phyloP scores from a whole-genome alignment of 2,113 vertebrate species.

The Brachypteracias leptosomus region DNA sequence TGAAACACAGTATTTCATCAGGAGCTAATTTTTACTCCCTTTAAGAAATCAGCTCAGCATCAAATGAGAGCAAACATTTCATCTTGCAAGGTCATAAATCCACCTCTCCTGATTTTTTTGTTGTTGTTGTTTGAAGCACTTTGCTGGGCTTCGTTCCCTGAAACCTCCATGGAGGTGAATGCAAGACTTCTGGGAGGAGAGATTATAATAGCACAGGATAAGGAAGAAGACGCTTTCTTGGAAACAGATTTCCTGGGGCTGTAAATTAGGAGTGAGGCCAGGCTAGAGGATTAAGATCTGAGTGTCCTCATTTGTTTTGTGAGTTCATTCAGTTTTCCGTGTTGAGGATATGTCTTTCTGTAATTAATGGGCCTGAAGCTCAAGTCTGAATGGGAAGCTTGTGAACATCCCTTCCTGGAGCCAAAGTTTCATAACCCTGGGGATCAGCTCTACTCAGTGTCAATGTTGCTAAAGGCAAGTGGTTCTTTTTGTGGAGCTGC shows the following conservation, averaged over 20 bases:
- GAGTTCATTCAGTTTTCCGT: slow-evolving; percentile 29
- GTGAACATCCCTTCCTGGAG: not conserved
- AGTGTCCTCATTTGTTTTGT: not conserved
- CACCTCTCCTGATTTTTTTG: not conserved
- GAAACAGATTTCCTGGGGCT: slow-evolving; percentile 8
- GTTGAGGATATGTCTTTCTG: not conserved
- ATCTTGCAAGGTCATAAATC: not conserved
- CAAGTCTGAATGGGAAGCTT: not conserved
- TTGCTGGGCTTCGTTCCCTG: not conserved
- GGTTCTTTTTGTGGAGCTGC: not conserved
- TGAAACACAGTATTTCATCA: not conserved
- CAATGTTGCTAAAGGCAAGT: not conserved
- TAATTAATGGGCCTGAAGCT: slow-evolving; percentile 24
- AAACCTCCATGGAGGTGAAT: not conserved
- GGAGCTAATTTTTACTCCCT: not conserved
- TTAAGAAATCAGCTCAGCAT: not conserved
- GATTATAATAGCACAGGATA: not conserved
- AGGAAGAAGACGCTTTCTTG: not conserved
- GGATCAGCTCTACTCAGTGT: not conserved
- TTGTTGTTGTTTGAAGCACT: not conserved
- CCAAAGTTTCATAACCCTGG: not conserved
- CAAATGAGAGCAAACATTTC: accelerated
- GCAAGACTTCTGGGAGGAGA: not conserved
- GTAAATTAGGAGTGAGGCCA: slow-evolving; percentile 4
- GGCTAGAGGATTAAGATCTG: slow-evolving; percentile 7